Conservation (phyloP, 2,113 vertebrate genomes). For the Manacus vitellinus region DNA sequence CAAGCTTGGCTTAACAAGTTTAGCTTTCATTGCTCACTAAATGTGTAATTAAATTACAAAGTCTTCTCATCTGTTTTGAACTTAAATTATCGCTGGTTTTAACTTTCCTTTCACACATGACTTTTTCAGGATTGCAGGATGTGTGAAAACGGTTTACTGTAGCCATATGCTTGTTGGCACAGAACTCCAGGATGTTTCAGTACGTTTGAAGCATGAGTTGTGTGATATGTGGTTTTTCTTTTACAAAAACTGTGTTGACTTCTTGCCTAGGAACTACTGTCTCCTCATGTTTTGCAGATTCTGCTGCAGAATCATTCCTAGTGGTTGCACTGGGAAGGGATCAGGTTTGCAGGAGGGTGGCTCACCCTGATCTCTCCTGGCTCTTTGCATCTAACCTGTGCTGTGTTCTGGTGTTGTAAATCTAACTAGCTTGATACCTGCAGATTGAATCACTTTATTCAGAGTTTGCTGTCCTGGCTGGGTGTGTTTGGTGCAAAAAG, state of each 20-base stretch:
- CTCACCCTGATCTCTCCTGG: background rate
- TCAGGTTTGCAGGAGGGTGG: background rate
- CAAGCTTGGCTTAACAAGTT: background rate
- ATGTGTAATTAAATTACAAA: background rate
- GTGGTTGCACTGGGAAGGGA: background rate
- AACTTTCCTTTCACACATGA: background rate
- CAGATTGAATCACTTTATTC: fast-evolving
- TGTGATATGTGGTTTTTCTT: background rate
- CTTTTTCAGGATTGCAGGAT: conserved; percentile 4
- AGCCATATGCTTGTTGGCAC: conserved; percentile 41
- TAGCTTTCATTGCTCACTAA: conserved; percentile 15
- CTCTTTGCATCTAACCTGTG: background rate
- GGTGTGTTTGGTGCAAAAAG: fast-evolving
- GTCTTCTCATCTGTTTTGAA: background rate
- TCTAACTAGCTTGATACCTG: background rate
- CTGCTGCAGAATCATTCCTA: background rate
- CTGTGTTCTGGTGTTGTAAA: background rate
- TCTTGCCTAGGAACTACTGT: background rate
- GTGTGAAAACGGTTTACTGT: conserved; percentile 2
- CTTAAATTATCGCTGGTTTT: background rate
- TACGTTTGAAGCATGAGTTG: background rate
- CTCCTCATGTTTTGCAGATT: background rate
- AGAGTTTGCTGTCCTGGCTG: background rate
- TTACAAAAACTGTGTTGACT: background rate
- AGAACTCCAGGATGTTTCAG: background rate